A percentile compares a stretch with the other conserved stretches of the same genome.
Conservation (phyloP, 2,797 vertebrate species). For the Tarsius wallacei region DNA sequence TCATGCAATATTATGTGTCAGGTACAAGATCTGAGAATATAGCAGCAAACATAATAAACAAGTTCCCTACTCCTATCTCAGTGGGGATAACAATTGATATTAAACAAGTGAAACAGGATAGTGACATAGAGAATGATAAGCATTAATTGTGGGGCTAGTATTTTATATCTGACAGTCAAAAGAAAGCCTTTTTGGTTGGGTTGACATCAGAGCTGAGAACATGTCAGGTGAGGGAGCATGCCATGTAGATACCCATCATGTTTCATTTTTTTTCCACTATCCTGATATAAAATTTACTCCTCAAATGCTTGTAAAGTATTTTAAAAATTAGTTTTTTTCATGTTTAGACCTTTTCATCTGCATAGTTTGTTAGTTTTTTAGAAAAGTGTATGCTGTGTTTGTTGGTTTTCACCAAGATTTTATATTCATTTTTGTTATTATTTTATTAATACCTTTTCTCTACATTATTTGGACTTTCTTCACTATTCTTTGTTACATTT, state of each 20-base stretch:
- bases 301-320: background rate
- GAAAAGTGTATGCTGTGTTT: background rate
- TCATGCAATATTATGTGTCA: background rate
- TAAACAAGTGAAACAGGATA: background rate
- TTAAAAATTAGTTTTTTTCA: background rate
- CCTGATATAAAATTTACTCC: background rate
- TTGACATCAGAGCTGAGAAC: background rate
- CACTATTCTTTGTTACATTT: background rate
- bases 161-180: background rate
- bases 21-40: background rate
- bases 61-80: background rate
- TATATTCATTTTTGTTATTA: background rate
- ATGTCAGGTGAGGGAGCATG: background rate
- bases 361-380: background rate
- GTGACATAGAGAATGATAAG: background rate
- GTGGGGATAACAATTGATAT: background rate
- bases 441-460: background rate
- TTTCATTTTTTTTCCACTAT: background rate
- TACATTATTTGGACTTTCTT: background rate
- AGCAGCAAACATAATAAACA: background rate
- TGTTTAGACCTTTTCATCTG: background rate
- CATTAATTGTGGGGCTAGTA: background rate
- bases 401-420: conserved; percentile 4
- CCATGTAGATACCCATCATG: background rate
- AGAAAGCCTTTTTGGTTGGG: background rate